Base-by-base conservation (phyloP, 2,797 vertebrate species). In the Hydrocynus forskahlii region DNA sequence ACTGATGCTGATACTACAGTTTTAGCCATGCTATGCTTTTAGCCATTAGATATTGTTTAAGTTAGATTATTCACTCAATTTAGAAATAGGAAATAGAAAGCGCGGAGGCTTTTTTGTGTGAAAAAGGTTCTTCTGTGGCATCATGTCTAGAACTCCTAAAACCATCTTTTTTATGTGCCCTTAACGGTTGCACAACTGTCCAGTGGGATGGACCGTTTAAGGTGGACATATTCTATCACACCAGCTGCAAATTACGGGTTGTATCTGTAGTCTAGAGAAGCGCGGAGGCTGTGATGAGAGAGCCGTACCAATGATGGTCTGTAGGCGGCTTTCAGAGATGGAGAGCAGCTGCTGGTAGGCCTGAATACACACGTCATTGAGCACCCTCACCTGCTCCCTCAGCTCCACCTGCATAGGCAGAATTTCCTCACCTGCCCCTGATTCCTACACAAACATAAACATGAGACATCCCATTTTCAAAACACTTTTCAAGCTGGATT, bases 281-380 rank as follows among this genome's bases (percentile, higher is more conserved):
- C 5, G 50, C 2, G 14, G 8, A 17, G 0, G 35, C 16, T 40
- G 38, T 40, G 7, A 66, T 1, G 29, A 63, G 14, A 38, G 0
- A 13, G 17, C 72, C 84, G n/a, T 85, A 92, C 95, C 93, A 2
- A 95, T 94, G 77, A 95, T 85, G 86, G 88, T 92, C 48, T 95
- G 94, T 25, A 96, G 93, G 8, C 0, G 78, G 17, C 88, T 89
- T 88, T 94, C 92, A 0, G 94, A 87, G 1, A 93, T 92, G 79
- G 82, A 87, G 79, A 96, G 83, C 21, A 96, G 93, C 89, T 96
- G 95, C 91, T 96, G 95, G 82, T 95, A 95, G 71, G 94, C 92
- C 89, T 95, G 94, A 86, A 96, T 94, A 0, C 93, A 91, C 84
- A 96, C 89, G 80, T 94, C 90, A 9, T 85, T 90, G 70, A 96